Base-by-base conservation (phyloP, 1,140 invertebrate species). In the Archivesica marissinica region DNA sequence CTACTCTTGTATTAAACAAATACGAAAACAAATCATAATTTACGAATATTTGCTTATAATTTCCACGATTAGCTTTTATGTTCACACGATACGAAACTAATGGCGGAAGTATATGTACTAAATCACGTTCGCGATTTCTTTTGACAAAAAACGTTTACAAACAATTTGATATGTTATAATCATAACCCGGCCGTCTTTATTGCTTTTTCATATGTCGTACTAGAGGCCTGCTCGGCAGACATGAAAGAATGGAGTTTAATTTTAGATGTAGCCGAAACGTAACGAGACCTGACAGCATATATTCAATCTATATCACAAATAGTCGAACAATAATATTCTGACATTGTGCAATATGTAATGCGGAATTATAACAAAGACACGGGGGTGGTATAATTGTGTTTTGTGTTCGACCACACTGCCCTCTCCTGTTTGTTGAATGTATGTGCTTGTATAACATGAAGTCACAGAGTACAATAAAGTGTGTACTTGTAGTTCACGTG, bases 121-220 rank as follows among this genome's bases (percentile, higher is more conserved):
- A 44, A 70, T 70, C 66, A 70, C 66, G 66, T 47, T 39, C 30
- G 20, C 13, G 0, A 2, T 28, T 44, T 44, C 38, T 47, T 47
- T 70, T 47, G 38, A 70, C 38, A 41, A 70, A 70, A 70, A 70
- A 70, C 66, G 41, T 70, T 70, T 17, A 70, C 66, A 70, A 70
- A 30, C 11, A 70, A 70, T 44, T 70, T 47, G 66, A 44, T 70
- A 70, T 70, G 33, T 44, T 44, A 70, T 70, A 70, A 70, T 70
- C 66, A 47, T 44, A 44, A 2, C 11, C 6, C 20, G 7, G 38
- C 39, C 1, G 41, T 23, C 0, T 70, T 70, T 70, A 70, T 70
- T 41, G n/a, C 66, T 70, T 70, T 70, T 44, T 70, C 66, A 44
- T 70, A 70, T 70, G 66, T 41, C 39, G 66, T 25, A 70, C 66